Evolutionary conservation across 2,888 invertebrate species (phyloP), one percentile per base, ranked within the genome.

Genomic region (Dicycla oo): DNA sequence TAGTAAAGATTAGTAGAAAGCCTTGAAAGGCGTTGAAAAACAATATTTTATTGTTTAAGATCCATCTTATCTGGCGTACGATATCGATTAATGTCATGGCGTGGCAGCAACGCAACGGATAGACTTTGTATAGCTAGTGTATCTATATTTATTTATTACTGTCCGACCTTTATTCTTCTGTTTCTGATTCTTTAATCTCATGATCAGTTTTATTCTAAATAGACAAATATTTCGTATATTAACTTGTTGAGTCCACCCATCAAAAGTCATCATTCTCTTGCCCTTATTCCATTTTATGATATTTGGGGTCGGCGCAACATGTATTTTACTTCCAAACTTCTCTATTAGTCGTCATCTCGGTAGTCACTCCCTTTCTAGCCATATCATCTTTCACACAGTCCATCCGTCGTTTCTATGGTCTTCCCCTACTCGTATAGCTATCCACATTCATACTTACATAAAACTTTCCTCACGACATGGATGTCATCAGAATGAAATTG

Each of bases 1-100:
- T 30, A 65, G 66, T 78, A 77, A 81, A 56, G 74, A 79, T 79
- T 85, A 81, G 57, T 64, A 53, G 8, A 18, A 65, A 70, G 45
- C 88, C 88, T 88, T 88, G 86, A 74, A 72, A 73, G 47, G 13
- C 40, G 73, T 78, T 72, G 74, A 84, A 86, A 86, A 88, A 88
- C 83, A 86, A 82, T 81, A 78, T 73, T 82, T 75, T 73, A 81
- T 78, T 76, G 65, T 80, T 74, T 78, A 84, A 87, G 84, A 87
- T 87, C 83, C 78, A 75, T 78, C 74, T 86, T 88, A 89, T 89
- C 86, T 78, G 38, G 38, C 23, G 38, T 58, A 60, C 51, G 86
- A 86, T 90, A 92, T 88, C 88, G 87, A 93, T 92, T 93, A 92
- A 91, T 91, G 91, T 91, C 90, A 92, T 85, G 91, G 58, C 23